These are phyloP conservation scores for Cephus pulcher DNA, from an alignment of 2,888 invertebrate species.

Conservation along the genomic window DNA sequence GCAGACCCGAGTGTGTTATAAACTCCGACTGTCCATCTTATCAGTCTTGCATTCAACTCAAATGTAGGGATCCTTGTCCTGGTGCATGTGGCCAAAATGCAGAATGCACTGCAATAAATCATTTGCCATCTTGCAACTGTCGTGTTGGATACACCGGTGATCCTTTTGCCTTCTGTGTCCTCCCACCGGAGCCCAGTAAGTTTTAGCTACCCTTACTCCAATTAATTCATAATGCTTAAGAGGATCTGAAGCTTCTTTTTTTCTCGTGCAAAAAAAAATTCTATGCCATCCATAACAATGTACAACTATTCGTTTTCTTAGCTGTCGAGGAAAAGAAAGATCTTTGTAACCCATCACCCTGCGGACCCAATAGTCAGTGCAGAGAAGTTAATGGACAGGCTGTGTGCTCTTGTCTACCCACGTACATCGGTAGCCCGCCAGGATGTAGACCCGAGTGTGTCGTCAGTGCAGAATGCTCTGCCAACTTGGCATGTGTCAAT, in stretches of 20 bases:
- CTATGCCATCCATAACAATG: background rate
- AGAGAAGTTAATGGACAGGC: slow-evolving; percentile 77
- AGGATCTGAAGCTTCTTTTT: background rate
- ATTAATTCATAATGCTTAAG: background rate
- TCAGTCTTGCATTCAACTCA: slow-evolving; percentile 73
- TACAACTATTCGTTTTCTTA: slow-evolving; percentile 15
- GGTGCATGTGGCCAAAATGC: slow-evolving; percentile 68
- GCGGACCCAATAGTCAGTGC: slow-evolving; percentile 83
- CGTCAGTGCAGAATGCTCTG: slow-evolving; percentile 78
- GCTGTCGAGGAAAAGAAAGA: slow-evolving; percentile 62
- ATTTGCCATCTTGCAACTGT: slow-evolving; percentile 62
- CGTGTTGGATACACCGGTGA: slow-evolving; percentile 60
- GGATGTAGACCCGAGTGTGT: slow-evolving; percentile 79
- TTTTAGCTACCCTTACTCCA: background rate
- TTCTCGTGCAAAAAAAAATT: background rate
- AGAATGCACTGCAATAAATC: slow-evolving; percentile 64
- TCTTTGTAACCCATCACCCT: slow-evolving; percentile 80
- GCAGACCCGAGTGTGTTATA: slow-evolving; percentile 80
- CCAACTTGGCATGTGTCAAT: slow-evolving; percentile 75
- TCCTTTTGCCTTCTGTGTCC: slow-evolving; percentile 59
- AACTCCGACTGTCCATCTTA: slow-evolving; percentile 74
- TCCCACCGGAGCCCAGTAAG: slow-evolving; percentile 38
- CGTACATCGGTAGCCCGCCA: slow-evolving; percentile 76
- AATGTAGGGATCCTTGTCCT: slow-evolving; percentile 75
- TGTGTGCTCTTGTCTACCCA: slow-evolving; percentile 77